These are phyloP conservation scores for Nannoperca obscura DNA, from an alignment of 2,797 vertebrate genomes.

Conservation along the genomic window DNA sequence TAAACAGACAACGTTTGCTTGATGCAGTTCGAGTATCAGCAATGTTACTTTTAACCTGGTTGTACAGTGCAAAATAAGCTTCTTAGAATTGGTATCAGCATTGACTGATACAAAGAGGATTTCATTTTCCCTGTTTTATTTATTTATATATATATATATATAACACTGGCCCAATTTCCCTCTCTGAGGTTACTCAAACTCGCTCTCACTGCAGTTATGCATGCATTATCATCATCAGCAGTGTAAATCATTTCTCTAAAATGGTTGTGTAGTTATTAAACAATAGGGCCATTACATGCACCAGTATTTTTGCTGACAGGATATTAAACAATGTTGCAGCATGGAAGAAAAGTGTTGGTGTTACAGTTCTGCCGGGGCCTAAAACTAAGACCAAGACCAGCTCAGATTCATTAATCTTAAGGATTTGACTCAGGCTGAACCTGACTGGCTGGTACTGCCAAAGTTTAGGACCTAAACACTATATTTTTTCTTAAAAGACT, in stretches of 20 bases:
- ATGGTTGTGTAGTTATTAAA: neutral
- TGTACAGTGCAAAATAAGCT: neutral
- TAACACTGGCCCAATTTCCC: neutral
- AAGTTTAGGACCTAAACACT: neutral
- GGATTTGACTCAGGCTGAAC: neutral
- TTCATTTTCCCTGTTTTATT: neutral
- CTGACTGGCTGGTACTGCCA: neutral
- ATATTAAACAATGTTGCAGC: neutral
- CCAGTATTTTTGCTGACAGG: neutral
- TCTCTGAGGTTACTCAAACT: neutral
- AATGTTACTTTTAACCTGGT: neutral
- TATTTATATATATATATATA: neutral
- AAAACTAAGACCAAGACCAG: neutral
- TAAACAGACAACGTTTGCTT: neutral
- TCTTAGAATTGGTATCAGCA: neutral
- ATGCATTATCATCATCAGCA: neutral
- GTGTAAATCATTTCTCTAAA: slow-evolving; percentile 4
- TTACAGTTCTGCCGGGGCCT: neutral
- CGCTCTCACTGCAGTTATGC: neutral
- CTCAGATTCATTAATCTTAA: neutral
- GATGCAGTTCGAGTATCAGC: slow-evolving; percentile 1
- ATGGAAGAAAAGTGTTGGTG: neutral
- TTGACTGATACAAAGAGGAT: neutral
- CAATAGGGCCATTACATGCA: neutral
- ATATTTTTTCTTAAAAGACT: neutral